A percentile compares a stretch with the other conserved stretches of the same genome.
These are phyloP conservation scores for Adrianichthys oophorus DNA, from an alignment of 2,797 vertebrate genomes.

Conservation along the genomic window DNA sequence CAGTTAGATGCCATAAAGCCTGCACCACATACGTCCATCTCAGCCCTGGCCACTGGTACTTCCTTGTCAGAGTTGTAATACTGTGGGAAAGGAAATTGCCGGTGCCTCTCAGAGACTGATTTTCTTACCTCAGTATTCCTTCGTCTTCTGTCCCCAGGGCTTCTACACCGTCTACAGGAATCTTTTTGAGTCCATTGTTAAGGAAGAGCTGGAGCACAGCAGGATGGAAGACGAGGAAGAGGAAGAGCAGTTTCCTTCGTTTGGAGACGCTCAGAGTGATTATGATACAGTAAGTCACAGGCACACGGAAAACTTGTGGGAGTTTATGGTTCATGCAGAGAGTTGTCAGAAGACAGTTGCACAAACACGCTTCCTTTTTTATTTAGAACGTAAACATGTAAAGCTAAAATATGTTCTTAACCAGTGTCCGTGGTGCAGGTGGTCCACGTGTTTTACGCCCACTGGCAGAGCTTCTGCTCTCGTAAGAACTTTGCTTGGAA, in stretches of 20 bases:
- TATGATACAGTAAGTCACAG: conserved; percentile 86
- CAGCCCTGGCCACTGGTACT: background rate
- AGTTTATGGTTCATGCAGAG: too few species aligned
- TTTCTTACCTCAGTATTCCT: conserved; percentile 11
- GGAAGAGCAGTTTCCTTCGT: conserved; percentile 83
- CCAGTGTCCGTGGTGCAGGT: conserved; percentile 73
- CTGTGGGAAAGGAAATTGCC: conserved; percentile 18
- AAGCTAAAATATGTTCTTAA: background rate
- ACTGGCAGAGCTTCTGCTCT: conserved; percentile 98
- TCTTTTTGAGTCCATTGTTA: conserved; percentile 89
- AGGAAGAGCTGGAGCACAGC: conserved; percentile 87
- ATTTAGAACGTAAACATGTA: background rate
- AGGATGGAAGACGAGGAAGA: conserved; percentile 76
- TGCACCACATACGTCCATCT: too few species aligned
- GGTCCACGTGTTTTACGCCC: conserved; percentile 93
- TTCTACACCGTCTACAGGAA: conserved; percentile 90
- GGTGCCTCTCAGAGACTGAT: conserved; percentile 5
- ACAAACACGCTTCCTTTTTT: too few species aligned
- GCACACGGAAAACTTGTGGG: background rate
- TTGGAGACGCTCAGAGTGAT: conserved; percentile 92
- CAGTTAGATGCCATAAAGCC: too few species aligned
- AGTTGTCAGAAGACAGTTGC: too few species aligned
- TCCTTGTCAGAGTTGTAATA: background rate
- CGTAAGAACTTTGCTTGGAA: conserved; percentile 94
- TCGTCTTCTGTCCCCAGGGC: conserved; percentile 72